These are phyloP conservation scores for Ctenopoma multispine DNA, from an alignment of 2,797 vertebrate genomes.

Conservation along the genomic window DNA sequence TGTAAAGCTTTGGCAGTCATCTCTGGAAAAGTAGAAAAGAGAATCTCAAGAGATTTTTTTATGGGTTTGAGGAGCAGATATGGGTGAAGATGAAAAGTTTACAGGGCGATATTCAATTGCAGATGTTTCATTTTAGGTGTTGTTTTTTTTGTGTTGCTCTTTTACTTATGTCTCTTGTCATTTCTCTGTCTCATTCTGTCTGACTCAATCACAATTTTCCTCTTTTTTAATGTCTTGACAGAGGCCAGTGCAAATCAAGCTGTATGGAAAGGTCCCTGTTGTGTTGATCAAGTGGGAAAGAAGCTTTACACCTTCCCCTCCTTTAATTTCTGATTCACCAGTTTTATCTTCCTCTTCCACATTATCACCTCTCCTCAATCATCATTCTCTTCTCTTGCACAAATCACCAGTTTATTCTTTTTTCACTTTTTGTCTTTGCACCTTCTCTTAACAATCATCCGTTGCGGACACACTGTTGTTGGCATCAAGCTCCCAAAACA, in stretches of 20 bases:
- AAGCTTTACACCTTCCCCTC: constrained; percentile 3
- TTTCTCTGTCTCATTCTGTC: not conserved
- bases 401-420: not conserved
- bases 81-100: constrained; percentile 49
- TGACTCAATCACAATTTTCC: constrained; percentile 18
- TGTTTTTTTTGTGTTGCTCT: not conserved
- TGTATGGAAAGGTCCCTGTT: constrained; percentile 8
- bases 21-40: constrained; percentile 35
- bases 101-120: constrained; percentile 17
- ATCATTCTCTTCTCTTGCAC: not conserved
- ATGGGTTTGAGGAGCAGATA: constrained; percentile 43
- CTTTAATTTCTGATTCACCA: constrained; percentile 33
- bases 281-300: constrained; percentile 33
- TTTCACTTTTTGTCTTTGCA: constrained; percentile 32
- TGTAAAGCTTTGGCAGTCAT: constrained; percentile 34
- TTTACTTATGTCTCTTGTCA: not conserved
- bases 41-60: constrained; percentile 41
- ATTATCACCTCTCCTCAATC: constrained; percentile 1
- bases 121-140: constrained; percentile 40
- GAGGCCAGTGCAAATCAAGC: constrained; percentile 9
- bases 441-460: constrained; percentile 24
- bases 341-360: constrained; percentile 4
- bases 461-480: constrained; percentile 19
- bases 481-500: constrained; percentile 55
- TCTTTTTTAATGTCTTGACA: constrained; percentile 12